Conservation (phyloP, 2,888 invertebrate species). For the Troglohyphantes excavatus region DNA sequence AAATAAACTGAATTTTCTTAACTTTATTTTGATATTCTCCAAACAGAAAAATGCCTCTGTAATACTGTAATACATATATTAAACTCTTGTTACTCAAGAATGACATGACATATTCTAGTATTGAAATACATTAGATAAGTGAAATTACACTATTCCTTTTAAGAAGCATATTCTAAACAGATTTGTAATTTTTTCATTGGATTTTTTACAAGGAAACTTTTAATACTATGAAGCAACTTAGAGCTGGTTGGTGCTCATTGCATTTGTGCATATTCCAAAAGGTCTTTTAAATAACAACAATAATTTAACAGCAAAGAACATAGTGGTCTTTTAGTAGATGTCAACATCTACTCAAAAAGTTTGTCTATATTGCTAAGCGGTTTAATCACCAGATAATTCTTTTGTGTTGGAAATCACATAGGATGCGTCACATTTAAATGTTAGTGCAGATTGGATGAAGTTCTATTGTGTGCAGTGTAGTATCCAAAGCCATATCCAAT, state of each 20-base stretch:
- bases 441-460: constrained; percentile 13
- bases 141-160: background rate
- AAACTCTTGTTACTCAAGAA: background rate
- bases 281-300: constrained; percentile 17
- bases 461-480: background rate
- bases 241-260: constrained; percentile 21
- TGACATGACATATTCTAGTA: background rate
- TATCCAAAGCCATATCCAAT: background rate
- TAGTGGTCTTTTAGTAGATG: constrained; percentile 17
- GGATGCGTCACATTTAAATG: constrained; percentile 32
- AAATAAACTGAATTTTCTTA: background rate
- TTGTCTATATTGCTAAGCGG: constrained; percentile 65
- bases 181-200: background rate
- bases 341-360: constrained; percentile 6
- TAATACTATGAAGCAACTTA: constrained; percentile 16
- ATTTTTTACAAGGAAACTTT: background rate
- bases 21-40: background rate
- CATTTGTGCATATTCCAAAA: constrained; percentile 25
- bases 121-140: background rate
- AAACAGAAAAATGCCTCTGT: too few species aligned
- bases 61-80: background rate
- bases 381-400: constrained; percentile 44
- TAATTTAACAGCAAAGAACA: constrained; percentile 14
- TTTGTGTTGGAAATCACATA: constrained; percentile 43
- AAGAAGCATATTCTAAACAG: constrained; percentile 14